Base-by-base conservation (phyloP, 2,113 vertebrate genomes). In the Rallus limicola region DNA sequence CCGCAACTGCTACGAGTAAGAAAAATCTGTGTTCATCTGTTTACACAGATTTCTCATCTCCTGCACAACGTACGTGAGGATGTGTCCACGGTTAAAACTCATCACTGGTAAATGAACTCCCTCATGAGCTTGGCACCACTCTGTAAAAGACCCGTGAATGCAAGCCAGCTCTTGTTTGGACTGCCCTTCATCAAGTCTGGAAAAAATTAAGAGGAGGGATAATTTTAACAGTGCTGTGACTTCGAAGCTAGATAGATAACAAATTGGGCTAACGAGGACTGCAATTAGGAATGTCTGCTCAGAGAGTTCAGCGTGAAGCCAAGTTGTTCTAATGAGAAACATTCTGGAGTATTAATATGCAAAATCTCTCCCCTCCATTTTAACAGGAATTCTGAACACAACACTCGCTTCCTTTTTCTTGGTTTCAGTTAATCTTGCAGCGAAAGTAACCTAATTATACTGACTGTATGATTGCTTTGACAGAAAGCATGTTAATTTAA, bases 401-500 rank as follows among this genome's bases (percentile, higher is more conserved):
- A 84, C n/a, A 31, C 64, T 94, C 92, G 93, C 74, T 88, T 93
- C 52, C 50, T 72, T 96, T 95, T 91, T 72, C 93, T 92, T 92
- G 80, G 70, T 94, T 95, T 95, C 88, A 92, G 85, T 87, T 93
- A 91, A 80, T 91, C 64, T 95, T 24, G 4, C 67, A 70, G 78
- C 86, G 69, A 92, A 94, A 96, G 75, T 93, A 93, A 92, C 82
- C 48, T 90, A 84, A 96, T 97, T 91, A 76, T 70, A 78, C 92
- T 56, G 70, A 79, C 64, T 84, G 68, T 63, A 93, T 86, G 89
- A 95, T 77, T 86, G 68, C 82, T 89, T 82, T 91, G 67, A 75
- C 82, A 93, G 65, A 93, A 96, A 93, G 88, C 68, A 72, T 83
- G 94, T 94, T 95, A 80, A 96, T 96, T 95, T 96, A 95, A 95